Conservation (phyloP, 2,113 vertebrate species). For the Rhinoptilus africanus region DNA sequence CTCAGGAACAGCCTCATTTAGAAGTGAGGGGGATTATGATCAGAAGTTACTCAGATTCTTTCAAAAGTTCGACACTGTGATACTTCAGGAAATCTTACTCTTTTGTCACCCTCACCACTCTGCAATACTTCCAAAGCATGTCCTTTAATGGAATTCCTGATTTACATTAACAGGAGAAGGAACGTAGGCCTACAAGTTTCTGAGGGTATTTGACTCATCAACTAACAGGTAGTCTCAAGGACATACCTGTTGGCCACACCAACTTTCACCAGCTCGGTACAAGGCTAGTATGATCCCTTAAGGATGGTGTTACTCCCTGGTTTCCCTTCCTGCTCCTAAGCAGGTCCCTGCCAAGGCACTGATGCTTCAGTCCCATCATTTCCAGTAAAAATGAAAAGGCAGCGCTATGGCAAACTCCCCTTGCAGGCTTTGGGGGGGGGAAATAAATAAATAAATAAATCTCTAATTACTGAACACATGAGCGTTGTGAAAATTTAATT, state of each 20-base stretch:
- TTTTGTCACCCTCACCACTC: background rate
- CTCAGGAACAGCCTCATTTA: background rate
- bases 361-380: fast-evolving
- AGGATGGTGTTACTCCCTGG: background rate
- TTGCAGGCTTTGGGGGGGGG: background rate
- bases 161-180: background rate
- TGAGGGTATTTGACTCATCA: background rate
- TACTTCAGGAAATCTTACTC: background rate
- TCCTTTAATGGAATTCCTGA: background rate
- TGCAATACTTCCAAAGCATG: fast-evolving
- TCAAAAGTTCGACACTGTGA: background rate
- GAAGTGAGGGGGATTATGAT: background rate
- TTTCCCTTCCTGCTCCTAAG: background rate
- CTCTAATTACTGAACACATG: background rate
- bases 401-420: fast-evolving
- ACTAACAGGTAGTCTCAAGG: background rate
- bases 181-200: background rate
- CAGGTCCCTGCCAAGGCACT: background rate
- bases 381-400: background rate
- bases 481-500: background rate
- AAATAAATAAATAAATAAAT: background rate
- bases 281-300: background rate
- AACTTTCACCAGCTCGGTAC: background rate
- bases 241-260: background rate
- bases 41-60: background rate